Evolutionary conservation across 2,888 invertebrate species (phyloP), one percentile per base, ranked within the genome.

Genomic region (Julus scandinavius): DNA sequence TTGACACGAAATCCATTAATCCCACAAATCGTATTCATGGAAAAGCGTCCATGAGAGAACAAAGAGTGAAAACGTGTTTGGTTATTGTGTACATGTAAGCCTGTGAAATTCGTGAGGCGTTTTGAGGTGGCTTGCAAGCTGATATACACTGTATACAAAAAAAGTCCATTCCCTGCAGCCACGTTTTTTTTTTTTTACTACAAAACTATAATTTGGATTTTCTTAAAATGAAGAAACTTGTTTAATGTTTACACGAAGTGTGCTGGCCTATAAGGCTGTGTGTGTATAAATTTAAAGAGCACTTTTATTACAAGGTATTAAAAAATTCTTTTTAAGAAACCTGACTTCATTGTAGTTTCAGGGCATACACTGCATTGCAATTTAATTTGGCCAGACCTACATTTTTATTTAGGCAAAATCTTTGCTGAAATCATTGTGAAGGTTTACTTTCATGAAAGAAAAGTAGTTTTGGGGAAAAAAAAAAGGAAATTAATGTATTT

Each of bases 1-100:
- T 72, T 72, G 72, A 72, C 72, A 72, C 72, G 72, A 72, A 72
- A 72, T 72, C 72, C 72, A 72, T 72, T 72, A 72, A 72, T 72
- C 72, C 72, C 72, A n/a, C 72, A 72, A 29, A 72, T 72, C 29
- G 7, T 29, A 72, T 72, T 72, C 72, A 72, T 72, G 72, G 72
- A 72, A 29, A 29, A 72, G 9, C 72, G 72, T 72, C 72, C 72
- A 72, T 29, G 29, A 72, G 72, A 29, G 72, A 72, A 72, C 72
- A 72, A 72, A 72, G 72, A 72, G 72, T 72, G 29, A 72, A 72
- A 72, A 72, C 72, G 72, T 72, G 72, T 29, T 72, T 72, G n/a
- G 72, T 72, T 72, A 72, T 72, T 72, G 72, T 72, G 72, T 29
- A 29, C 29, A 11, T 72, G 72, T 72, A 72, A 20, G 72, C 72